A percentile compares a stretch with the other conserved stretches of the same genome.
These are phyloP conservation scores for Plectrocnemia conspersa DNA, from an alignment of 1,140 invertebrate genomes.

Conservation along the genomic window DNA sequence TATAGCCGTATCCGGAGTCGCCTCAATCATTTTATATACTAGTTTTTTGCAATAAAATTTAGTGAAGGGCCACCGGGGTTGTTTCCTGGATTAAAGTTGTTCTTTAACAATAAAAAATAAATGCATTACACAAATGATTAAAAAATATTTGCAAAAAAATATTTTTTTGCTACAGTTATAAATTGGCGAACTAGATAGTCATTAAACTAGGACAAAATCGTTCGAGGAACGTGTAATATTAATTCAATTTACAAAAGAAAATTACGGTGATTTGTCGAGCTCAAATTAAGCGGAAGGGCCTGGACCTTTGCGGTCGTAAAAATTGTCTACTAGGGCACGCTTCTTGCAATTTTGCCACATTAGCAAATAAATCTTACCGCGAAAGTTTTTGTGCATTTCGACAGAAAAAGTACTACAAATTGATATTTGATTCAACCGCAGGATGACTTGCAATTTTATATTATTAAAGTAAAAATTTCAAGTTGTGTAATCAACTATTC, in stretches of 20 bases:
- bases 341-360: slow-evolving; percentile 19
- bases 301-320: slow-evolving; percentile 2
- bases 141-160: too few relatives aligned
- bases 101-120: too few relatives aligned
- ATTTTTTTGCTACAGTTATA: too few relatives aligned
- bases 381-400: slow-evolving; percentile 1
- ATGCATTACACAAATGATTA: too few relatives aligned
- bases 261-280: slow-evolving; percentile 16
- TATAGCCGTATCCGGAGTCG: too few relatives aligned
- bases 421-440: slow-evolving; percentile 31
- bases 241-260: slow-evolving; percentile 25
- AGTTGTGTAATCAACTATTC: too few relatives aligned
- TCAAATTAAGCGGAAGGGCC: slow-evolving; percentile 11
- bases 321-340: slow-evolving; percentile 6
- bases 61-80: too few relatives aligned
- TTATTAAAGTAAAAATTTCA: not conserved
- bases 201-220: not conserved
- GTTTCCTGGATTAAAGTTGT: too few relatives aligned
- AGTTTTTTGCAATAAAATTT: too few relatives aligned
- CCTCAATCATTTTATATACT: too few relatives aligned
- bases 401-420: slow-evolving; percentile 24
- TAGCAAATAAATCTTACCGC: slow-evolving; percentile 7
- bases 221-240: slow-evolving; percentile 18
- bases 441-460: slow-evolving; percentile 2
- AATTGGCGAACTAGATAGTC: too few relatives aligned